A percentile compares a stretch with the other conserved stretches of the same genome.
phyloP scores from a whole-genome alignment of 2,797 vertebrate species.

The Phylloscopus collybita region DNA sequence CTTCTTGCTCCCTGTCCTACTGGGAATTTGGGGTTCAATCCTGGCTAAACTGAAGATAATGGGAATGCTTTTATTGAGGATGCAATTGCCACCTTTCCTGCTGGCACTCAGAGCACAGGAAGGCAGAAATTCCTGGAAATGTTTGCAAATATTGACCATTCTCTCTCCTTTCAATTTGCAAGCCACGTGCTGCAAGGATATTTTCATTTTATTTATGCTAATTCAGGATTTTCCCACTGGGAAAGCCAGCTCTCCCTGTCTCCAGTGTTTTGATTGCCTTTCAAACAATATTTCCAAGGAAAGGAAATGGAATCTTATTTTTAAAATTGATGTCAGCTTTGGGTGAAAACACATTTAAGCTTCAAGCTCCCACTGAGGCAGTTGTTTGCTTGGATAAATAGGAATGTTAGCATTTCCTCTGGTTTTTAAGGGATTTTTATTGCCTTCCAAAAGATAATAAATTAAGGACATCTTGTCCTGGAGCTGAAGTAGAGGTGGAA shows the following conservation, averaged over 20 bases:
- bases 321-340: neutral
- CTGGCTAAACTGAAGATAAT: neutral
- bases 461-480: constrained; percentile 47
- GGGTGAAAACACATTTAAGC: neutral
- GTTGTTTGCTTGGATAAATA: constrained; percentile 57
- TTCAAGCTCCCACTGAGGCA: constrained; percentile 38
- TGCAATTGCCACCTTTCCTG: neutral
- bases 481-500: constrained; percentile 59
- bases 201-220: neutral
- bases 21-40: neutral
- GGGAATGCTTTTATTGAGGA: neutral
- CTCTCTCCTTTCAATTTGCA: neutral
- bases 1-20: neutral
- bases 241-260: neutral
- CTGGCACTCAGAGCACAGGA: neutral
- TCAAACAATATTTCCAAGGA: constrained; percentile 21
- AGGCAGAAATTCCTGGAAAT: neutral
- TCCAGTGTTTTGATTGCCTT: constrained; percentile 19
- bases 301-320: constrained; percentile 36
- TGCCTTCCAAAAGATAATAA: constrained; percentile 63
- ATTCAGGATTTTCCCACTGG: neutral
- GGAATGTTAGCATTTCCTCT: constrained; percentile 63
- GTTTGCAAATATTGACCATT: neutral
- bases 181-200: neutral
- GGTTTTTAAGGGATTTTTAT: constrained; percentile 67